A percentile compares a stretch with the other conserved stretches of the same genome.
These are phyloP conservation scores for Diplodus sargus DNA, from an alignment of 2,797 vertebrate genomes.

Conservation along the genomic window DNA sequence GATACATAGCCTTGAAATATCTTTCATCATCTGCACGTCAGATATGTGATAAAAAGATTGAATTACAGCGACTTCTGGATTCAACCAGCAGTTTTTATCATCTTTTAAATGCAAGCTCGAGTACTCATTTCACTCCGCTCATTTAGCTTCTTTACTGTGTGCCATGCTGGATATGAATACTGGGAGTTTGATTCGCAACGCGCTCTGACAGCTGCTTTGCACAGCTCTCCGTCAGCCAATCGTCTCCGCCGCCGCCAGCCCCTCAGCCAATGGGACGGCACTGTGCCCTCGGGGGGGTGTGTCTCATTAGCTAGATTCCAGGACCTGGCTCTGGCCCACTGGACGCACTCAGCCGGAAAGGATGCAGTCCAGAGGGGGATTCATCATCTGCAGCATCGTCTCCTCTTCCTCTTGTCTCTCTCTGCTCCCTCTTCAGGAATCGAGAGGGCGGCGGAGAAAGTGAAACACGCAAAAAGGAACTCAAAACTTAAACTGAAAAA, in stretches of 20 bases:
- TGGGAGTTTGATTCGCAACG: constrained; percentile 57
- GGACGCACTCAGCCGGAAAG: constrained; percentile 76
- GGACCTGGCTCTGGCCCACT: constrained; percentile 82
- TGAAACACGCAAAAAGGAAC: background rate
- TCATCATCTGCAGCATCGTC: constrained; percentile 71
- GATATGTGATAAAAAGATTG: background rate
- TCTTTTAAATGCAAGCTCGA: constrained; percentile 2
- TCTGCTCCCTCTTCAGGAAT: constrained; percentile 19
- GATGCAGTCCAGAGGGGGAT: constrained; percentile 79
- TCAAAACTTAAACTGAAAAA: background rate
- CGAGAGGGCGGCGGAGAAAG: constrained; percentile 4
- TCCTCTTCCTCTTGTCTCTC: constrained; percentile 15
- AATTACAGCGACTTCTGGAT: background rate
- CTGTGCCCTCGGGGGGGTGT: constrained; percentile 58
- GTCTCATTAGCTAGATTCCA: constrained; percentile 87
- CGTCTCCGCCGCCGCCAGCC: background rate
- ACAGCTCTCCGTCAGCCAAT: constrained; percentile 57
- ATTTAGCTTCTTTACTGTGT: constrained; percentile 62
- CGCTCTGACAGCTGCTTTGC: constrained; percentile 60
- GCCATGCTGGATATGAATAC: constrained; percentile 50
- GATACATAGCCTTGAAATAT: background rate
- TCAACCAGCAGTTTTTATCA: background rate
- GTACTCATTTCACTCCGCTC: constrained; percentile 45
- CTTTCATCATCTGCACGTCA: background rate
- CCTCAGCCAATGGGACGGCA: constrained; percentile 66